Base-by-base conservation (phyloP, 2,113 vertebrate genomes). In the Plestiodon gilberti region DNA sequence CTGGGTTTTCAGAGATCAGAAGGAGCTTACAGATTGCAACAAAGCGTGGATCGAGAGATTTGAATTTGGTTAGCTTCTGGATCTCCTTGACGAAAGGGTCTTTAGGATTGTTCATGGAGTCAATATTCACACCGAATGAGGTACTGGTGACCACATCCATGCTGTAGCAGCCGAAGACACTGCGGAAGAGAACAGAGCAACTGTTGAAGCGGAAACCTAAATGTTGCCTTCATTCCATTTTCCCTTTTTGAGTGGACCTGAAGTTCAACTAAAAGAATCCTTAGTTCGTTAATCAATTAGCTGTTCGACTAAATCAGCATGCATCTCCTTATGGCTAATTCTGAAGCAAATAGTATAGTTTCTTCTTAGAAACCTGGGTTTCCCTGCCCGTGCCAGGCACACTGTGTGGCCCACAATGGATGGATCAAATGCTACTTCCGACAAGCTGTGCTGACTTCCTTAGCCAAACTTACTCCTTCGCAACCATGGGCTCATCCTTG, bases 81-180 rank as follows among this genome's bases (percentile, higher is more conserved):
- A 95, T 93, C 87, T 98, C 95, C 83, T 90, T 73, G 3, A 98
- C 96, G 88, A 98, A 98, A 1, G 97, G 97, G 83, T 98, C 96
- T 1, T 96, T 90, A 20, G 98, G 97, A 81, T 97, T 96, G 93
- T 97, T 98, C 84, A 98, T 96, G 17, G 98, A 98, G 87, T 99
- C 96, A 0, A 98, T 88, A 35, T 98, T 96, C 25, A 98, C 96
- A 57, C 98, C 98, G 5, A 99, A 99, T 0, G 97, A 96, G 6
- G 96, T 97, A 86, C 97, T 97, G 15, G 96, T 96, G 75, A 98
- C 93, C 0, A 98, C 96, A 0, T 98, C 97, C 97, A 98, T 97
- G 90, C 97, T 97, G 91, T 98, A 99, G 0, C 97, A 94, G 22
- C 98, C 98, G 79, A 99, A 97, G 35, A 98, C 40, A 0, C 98